phyloP scores from a whole-genome alignment of 2,113 vertebrate genomes.

The Mesocricetus auratus region DNA sequence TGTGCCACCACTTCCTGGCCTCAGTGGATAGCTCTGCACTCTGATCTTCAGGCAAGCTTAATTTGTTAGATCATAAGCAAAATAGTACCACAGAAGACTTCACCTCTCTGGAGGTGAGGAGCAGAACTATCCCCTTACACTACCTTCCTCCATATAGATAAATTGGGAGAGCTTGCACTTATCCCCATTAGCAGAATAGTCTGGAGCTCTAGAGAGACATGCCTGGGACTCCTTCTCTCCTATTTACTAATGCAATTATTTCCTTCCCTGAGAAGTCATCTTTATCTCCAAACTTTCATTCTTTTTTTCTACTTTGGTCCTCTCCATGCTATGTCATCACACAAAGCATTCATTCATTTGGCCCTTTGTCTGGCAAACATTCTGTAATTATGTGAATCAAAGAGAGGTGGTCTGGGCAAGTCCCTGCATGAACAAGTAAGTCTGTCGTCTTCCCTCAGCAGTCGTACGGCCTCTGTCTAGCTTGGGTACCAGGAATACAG shows the following conservation, averaged over 20 bases:
- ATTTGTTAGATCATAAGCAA: no score
- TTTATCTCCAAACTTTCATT: neutral
- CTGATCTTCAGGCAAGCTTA: no score
- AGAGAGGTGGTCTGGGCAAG: neutral
- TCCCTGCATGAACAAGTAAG: neutral
- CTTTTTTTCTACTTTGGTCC: neutral
- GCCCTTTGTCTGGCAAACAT: neutral
- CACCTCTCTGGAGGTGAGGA: neutral
- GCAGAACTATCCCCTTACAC: neutral
- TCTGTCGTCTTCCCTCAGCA: neutral
- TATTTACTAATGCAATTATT: neutral
- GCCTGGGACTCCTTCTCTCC: neutral
- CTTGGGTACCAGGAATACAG: neutral
- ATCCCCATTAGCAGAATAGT: no score
- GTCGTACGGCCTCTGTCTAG: accelerated
- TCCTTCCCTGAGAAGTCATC: neutral
- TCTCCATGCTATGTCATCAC: neutral
- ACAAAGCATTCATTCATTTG: neutral
- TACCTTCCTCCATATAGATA: neutral
- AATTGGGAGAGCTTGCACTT: neutral
- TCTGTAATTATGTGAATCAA: neutral
- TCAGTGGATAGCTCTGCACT: no score
- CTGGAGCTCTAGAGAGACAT: no score
- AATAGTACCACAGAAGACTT: no score
- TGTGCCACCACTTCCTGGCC: no score